A percentile compares a stretch with the other conserved stretches of the same genome.
phyloP scores from a whole-genome alignment of 2,797 vertebrate genomes.

The Enoplosus armatus region DNA sequence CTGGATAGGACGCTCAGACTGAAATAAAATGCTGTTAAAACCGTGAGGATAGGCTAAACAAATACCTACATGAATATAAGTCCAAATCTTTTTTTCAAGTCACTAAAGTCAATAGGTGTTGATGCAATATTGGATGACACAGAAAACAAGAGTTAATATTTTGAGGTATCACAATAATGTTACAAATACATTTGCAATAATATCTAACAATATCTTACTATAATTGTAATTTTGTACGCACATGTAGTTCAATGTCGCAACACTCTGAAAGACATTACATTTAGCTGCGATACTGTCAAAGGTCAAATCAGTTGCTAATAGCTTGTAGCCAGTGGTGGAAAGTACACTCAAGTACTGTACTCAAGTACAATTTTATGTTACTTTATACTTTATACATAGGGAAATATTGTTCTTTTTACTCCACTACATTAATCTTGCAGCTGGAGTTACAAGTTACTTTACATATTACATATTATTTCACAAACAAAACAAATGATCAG shows the following conservation, averaged over 20 bases:
- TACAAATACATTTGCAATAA: neutral
- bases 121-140: too few relatives aligned
- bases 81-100: too few relatives aligned
- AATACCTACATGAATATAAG: neutral
- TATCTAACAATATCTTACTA: neutral
- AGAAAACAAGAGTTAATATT: neutral
- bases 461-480: neutral
- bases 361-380: too few relatives aligned
- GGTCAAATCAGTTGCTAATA: too few relatives aligned
- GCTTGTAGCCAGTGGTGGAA: too few relatives aligned
- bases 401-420: too few relatives aligned
- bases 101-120: neutral
- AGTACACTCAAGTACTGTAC: too few relatives aligned
- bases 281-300: too few relatives aligned
- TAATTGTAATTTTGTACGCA: neutral
- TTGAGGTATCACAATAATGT: neutral
- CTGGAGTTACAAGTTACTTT: neutral
- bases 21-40: too few relatives aligned
- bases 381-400: too few relatives aligned
- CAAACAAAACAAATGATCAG: neutral
- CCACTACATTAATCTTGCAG: neutral
- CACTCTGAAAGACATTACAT: too few relatives aligned
- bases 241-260: neutral
- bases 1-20: constrained; percentile 8
- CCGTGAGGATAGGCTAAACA: too few relatives aligned